Evolutionary conservation across 2,888 invertebrate genomes (phyloP).

Genomic region (Drosophila subquinaria): DNA sequence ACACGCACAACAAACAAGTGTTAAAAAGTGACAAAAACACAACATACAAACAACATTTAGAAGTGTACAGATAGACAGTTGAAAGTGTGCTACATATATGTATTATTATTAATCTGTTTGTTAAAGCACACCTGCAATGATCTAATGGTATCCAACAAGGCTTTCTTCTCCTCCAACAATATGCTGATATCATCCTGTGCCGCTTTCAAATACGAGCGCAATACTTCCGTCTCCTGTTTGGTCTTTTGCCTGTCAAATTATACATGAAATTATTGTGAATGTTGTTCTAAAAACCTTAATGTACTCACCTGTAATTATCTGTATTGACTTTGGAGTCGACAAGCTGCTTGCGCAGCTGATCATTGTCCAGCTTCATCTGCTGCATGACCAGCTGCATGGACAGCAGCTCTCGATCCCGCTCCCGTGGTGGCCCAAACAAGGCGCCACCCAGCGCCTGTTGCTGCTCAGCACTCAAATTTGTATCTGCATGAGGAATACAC

Average conservation of each 20-base stretch:
- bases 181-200: slow-evolving; percentile 91
- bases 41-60: slow-evolving; percentile 60
- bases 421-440: slow-evolving; percentile 74
- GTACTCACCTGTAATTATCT: slow-evolving; percentile 87
- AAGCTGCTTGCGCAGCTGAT: slow-evolving; percentile 88
- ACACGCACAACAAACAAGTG: slow-evolving; percentile 60
- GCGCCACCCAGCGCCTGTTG: slow-evolving; percentile 56
- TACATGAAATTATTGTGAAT: not conserved
- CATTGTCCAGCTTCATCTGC: slow-evolving; percentile 88
- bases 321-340: slow-evolving; percentile 86
- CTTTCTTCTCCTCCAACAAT: slow-evolving; percentile 91
- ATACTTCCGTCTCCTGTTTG: slow-evolving; percentile 88
- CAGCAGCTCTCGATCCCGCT: slow-evolving; percentile 86
- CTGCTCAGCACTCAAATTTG: slow-evolving; percentile 53
- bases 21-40: slow-evolving; percentile 46
- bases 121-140: slow-evolving; percentile 87
- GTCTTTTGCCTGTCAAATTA: slow-evolving; percentile 78
- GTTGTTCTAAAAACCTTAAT: not conserved
- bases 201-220: slow-evolving; percentile 88
- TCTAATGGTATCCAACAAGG: slow-evolving; percentile 90
- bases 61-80: slow-evolving; percentile 45
- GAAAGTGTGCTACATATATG: slow-evolving; percentile 5
- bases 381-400: slow-evolving; percentile 86
- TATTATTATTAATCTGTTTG: not conserved
- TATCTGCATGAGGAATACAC: slow-evolving; percentile 42